Base-by-base conservation (phyloP, 30 jellyfish, hydroid and myxozoan genomes). In the Aurelia sp. region DNA sequence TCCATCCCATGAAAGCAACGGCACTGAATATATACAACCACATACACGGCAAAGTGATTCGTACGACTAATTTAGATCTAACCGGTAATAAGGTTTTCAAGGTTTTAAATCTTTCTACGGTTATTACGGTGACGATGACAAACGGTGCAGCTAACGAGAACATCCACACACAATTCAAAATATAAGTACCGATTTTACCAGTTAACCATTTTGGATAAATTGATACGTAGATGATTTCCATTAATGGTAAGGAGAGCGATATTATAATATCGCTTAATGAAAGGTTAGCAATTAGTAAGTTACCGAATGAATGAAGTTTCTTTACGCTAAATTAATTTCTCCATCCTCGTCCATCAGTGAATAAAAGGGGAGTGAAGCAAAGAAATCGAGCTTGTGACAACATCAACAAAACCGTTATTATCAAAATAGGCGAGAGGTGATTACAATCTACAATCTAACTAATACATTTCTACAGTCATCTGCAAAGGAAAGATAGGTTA, bases 131-230 rank as follows among this genome's bases (percentile, higher is more conserved):
- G 12, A 88, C 87, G 8, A 78, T 65, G 30, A 80, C 96, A 60
- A 88, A 88, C 31, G 96, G 96, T 18, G 81, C 44, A 27, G 81
- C 96, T 20, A 88, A 63, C 19, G 96, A 88, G 47, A 88, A 88
- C 38, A 79, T 66, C 91, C 91, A 88, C 24, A 88, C 50, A 44
- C 86, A 41, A 64, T 88, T 88, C 81, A 66, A 40, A 10, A 78
- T 63, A 59, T 76, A 68, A 8, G 96, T 88, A 41, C 96, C 96
- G 19, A 78, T 27, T 18, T 55, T 61, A 18, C 91, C 91, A 5
- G 83, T 60, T 16, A 86, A 68, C 96, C 96, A 88, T n/a, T 67
- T 66, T 9, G 96, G 96, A 52, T 88, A 88, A 13, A 69, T 20
- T 10, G 87, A 67, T 18, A 88, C 81, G 61, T 88, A 88, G 67